These are phyloP conservation scores for Holcopasites calliopsidis DNA, from an alignment of 1,140 invertebrate genomes.

Conservation along the genomic window DNA sequence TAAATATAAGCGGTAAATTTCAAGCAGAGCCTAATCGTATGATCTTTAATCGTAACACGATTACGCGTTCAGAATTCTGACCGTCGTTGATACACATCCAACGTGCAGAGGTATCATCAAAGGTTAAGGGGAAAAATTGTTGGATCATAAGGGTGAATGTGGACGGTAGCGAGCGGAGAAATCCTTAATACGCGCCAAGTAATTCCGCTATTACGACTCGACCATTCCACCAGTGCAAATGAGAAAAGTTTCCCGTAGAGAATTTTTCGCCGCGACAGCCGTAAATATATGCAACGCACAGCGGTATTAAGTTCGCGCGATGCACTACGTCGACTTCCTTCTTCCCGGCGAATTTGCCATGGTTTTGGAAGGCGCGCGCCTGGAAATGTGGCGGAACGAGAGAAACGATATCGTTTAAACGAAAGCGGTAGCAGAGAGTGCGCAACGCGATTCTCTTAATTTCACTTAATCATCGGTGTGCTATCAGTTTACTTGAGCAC, in stretches of 20 bases:
- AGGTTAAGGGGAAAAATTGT: neutral
- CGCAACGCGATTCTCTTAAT: constrained; percentile 31
- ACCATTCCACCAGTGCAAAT: constrained; percentile 2
- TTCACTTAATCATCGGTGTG: neutral
- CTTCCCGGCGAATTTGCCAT: neutral
- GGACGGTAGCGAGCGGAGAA: neutral
- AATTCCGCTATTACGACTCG: constrained; percentile 26
- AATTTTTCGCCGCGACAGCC: neutral
- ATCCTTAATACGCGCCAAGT: constrained; percentile 18
- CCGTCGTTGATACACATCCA: neutral
- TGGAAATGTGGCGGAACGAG: neutral
- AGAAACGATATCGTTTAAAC: neutral
- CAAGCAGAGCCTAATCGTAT: neutral
- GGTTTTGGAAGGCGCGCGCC: neutral
- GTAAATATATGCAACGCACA: constrained; percentile 1
- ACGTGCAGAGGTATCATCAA: neutral
- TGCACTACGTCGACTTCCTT: neutral
- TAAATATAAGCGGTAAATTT: neutral
- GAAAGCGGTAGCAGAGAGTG: neutral
- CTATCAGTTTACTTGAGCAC: neutral
- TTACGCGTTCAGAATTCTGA: neutral
- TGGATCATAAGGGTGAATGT: neutral
- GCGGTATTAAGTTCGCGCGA: constrained; percentile 28
- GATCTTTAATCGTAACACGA: neutral
- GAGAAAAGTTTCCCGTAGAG: constrained; percentile 24